Percentiles rank a stretch among this genome's conserved stretches.
These are phyloP conservation scores for Heterochromis multidens DNA, from an alignment of 2,113 vertebrate species.

Conservation along the genomic window DNA sequence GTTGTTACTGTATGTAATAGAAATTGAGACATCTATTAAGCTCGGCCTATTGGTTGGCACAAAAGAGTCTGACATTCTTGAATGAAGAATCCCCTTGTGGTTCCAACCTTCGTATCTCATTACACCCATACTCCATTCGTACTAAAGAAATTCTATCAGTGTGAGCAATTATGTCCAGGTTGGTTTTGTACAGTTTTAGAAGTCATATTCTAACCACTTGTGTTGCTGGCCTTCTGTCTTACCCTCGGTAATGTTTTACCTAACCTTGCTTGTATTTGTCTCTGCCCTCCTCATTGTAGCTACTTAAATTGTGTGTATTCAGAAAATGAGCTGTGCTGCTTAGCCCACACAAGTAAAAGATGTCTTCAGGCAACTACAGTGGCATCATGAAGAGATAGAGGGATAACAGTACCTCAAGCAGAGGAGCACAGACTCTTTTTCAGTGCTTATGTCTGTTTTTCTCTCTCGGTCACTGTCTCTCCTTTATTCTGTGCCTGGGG, in stretches of 20 bases:
- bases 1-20: conserved; percentile 65
- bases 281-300: conserved; percentile 11
- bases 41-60: conserved; percentile 64
- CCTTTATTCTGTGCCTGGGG: background rate
- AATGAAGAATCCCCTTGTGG: conserved; percentile 65
- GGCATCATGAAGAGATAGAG: conserved; percentile 28
- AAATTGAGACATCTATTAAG: conserved; percentile 73
- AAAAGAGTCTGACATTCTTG: conserved; percentile 67
- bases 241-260: conserved; percentile 19
- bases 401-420: conserved; percentile 21
- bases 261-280: conserved; percentile 28
- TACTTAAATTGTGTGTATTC: conserved; percentile 23
- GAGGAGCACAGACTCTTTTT: background rate
- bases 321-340: conserved; percentile 14
- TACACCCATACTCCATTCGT: conserved; percentile 56
- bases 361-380: conserved; percentile 24
- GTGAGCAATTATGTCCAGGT: conserved; percentile 52
- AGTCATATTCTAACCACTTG: conserved; percentile 23
- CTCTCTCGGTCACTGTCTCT: conserved; percentile 8
- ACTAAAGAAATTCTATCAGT: conserved; percentile 60
- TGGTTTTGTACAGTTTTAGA: conserved; percentile 32
- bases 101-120: conserved; percentile 65
- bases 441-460: background rate
- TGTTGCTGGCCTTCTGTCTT: background rate
- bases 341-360: conserved; percentile 8